phyloP scores from a whole-genome alignment of 2,113 vertebrate genomes.

The Bungarus multicinctus region DNA sequence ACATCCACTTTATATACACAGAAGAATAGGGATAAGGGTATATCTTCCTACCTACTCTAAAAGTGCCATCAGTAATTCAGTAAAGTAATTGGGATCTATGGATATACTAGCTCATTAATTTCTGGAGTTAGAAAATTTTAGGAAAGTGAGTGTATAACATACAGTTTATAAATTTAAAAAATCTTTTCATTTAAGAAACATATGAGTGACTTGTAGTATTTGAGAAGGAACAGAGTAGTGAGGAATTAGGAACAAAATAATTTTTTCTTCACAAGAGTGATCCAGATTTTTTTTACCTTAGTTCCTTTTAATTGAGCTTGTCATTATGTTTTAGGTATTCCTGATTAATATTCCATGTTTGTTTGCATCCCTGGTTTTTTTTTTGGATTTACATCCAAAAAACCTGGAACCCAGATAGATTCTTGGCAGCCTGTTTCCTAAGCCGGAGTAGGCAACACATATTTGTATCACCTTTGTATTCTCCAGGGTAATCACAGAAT shows the following conservation, averaged over 20 bases:
- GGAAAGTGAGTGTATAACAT: neutral
- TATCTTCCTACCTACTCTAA: neutral
- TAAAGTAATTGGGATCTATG: neutral
- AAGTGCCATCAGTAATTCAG: neutral
- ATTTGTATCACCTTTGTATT: neutral
- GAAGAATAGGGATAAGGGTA: neutral
- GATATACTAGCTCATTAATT: neutral
- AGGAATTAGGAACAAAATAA: neutral
- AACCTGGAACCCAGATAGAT: neutral
- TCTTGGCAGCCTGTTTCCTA: neutral
- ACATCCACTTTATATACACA: neutral
- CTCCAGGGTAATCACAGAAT: neutral
- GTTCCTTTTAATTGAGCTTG: neutral
- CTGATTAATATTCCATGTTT: neutral
- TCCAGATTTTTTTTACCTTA: neutral
- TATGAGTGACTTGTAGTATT: neutral
- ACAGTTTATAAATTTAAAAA: neutral
- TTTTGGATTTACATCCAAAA: neutral
- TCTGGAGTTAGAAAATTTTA: neutral
- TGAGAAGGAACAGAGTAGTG: neutral
- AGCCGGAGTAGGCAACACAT: neutral
- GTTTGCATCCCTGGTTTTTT: neutral
- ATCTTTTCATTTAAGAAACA: neutral
- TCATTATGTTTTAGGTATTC: neutral
- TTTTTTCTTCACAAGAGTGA: neutral